These are phyloP conservation scores for Ianthella basta DNA, from an alignment of 37 sponge, comb jelly and placozoan genomes.

Conservation along the genomic window DNA sequence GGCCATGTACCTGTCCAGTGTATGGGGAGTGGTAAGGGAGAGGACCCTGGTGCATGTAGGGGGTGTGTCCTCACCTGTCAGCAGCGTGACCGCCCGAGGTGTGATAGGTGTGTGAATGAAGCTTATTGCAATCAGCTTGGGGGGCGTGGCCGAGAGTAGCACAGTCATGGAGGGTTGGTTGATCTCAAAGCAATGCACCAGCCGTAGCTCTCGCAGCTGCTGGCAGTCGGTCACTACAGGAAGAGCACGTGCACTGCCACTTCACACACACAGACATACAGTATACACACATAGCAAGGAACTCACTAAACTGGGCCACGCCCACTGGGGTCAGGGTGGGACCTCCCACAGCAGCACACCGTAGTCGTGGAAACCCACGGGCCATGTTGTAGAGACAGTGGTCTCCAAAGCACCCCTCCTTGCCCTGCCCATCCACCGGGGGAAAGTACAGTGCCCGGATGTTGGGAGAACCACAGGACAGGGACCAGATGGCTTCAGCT, in stretches of 20 bases:
- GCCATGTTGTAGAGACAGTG: constrained; percentile 11
- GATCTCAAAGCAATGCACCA: constrained; percentile 28
- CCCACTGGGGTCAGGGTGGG: constrained; percentile 12
- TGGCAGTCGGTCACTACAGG: constrained; percentile 4
- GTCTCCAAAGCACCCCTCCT: constrained; percentile 1
- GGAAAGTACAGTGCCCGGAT: constrained; percentile 23
- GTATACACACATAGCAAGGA: background rate
- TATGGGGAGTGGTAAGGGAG: background rate
- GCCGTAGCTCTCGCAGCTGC: background rate
- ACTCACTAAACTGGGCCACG: constrained; percentile 27
- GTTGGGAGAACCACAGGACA: constrained; percentile 15
- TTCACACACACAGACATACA: background rate
- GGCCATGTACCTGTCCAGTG: background rate
- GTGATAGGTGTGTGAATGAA: constrained; percentile 24
- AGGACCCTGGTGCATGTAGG: background rate
- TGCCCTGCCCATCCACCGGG: background rate
- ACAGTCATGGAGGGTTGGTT: background rate
- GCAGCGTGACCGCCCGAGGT: constrained; percentile 9
- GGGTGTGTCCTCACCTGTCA: background rate
- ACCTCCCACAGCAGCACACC: constrained; percentile 17
- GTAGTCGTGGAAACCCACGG: constrained; percentile 26
- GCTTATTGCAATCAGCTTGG: background rate
- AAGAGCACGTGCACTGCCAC: background rate
- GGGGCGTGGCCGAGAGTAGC: background rate
- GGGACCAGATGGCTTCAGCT: constrained; percentile 21